These are phyloP conservation scores for Drosophila chauvacae DNA, from an alignment of 1,140 invertebrate species.

Conservation along the genomic window DNA sequence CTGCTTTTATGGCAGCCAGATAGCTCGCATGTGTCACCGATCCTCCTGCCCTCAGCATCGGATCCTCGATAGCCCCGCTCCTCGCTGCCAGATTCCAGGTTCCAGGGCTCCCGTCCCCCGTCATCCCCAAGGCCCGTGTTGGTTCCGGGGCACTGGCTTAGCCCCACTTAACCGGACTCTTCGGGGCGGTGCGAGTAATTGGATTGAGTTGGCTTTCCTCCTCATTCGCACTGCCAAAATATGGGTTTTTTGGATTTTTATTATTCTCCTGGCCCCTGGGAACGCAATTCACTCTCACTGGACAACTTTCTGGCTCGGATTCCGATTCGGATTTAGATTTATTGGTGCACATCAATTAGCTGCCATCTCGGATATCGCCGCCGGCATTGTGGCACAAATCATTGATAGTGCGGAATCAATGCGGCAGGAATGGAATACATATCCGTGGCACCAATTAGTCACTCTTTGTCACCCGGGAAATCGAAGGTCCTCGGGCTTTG, in stretches of 20 bases:
- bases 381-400: conserved; percentile 67
- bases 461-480: conserved; percentile 52
- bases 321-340: conserved; percentile 48
- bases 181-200: conserved; percentile 44
- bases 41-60: conserved; percentile 27
- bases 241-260: conserved; percentile 5
- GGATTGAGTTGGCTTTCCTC: conserved; percentile 51
- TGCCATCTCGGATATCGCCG: conserved; percentile 39
- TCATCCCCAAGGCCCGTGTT: not conserved
- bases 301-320: conserved; percentile 21
- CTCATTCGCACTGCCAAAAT: conserved; percentile 45
- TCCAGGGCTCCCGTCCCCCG: not conserved
- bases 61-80: conserved; percentile 27
- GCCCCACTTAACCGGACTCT: conserved; percentile 49
- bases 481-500: conserved; percentile 34
- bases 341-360: conserved; percentile 74
- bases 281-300: conserved; percentile 17
- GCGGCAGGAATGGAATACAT: conserved; percentile 11
- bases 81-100: conserved; percentile 9
- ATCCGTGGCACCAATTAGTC: conserved; percentile 67
- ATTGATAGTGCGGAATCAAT: conserved; percentile 75
- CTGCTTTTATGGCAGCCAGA: conserved; percentile 79
- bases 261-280: conserved; percentile 18
- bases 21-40: conserved; percentile 70
- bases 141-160: conserved; percentile 42